A percentile compares a stretch with the other conserved stretches of the same genome.
phyloP scores from a whole-genome alignment of 2,888 invertebrate species.

The Leucozona laternaria region DNA sequence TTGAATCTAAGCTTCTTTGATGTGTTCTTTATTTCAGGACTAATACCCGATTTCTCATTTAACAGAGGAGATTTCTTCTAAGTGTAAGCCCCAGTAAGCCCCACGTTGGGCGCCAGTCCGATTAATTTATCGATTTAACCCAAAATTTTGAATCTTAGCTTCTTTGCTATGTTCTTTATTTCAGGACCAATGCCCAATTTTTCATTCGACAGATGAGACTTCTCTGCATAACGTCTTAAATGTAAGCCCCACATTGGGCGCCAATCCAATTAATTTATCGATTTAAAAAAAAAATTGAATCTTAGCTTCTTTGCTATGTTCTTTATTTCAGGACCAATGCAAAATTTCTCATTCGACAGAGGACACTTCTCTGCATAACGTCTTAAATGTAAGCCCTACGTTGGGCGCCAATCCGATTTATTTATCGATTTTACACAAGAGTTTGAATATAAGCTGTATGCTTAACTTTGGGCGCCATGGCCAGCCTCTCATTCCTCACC shows the following conservation, averaged over 20 bases:
- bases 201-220: not conserved
- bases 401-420: not conserved
- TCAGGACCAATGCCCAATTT: not conserved
- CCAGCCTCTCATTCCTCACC: too few species aligned
- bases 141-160: not conserved
- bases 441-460: too few species aligned
- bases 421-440: too few species aligned
- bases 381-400: not conserved
- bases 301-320: not conserved
- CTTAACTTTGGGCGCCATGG: too few species aligned
- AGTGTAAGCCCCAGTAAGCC: too few species aligned
- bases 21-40: too few species aligned
- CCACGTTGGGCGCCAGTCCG: not conserved
- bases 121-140: not conserved
- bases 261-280: not conserved
- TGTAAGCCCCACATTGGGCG: not conserved
- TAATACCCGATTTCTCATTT: not conserved
- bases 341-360: not conserved
- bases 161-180: not conserved
- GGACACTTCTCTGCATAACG: not conserved
- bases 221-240: not conserved
- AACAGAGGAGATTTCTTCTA: too few species aligned
- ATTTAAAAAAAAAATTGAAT: not conserved
- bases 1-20: not conserved
- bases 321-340: not conserved